These are phyloP conservation scores for Zygaena filipendulae DNA, from an alignment of 2,888 invertebrate species.

Conservation along the genomic window DNA sequence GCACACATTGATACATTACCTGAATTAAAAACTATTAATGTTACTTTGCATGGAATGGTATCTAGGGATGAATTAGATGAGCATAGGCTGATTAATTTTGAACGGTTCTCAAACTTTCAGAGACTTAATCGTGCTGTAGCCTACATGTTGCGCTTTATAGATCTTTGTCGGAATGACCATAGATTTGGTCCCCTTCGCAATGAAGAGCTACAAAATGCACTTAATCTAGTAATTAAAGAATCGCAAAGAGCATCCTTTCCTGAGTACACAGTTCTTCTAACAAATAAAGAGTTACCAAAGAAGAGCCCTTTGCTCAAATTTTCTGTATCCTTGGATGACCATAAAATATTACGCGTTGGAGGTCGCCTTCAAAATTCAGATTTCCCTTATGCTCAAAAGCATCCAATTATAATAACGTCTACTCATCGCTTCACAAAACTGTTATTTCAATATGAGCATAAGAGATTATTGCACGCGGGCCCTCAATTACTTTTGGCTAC, in stretches of 20 bases:
- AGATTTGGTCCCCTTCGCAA: no score
- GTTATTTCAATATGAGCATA: constrained; percentile 7
- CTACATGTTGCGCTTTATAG: constrained; percentile 6
- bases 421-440: constrained; percentile 7
- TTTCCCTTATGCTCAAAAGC: constrained; percentile 11
- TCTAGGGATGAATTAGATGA: no score
- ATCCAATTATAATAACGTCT: constrained; percentile 9
- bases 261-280: constrained; percentile 6
- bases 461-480: constrained; percentile 12
- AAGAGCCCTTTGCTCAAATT: constrained; percentile 1
- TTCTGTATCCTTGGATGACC: constrained; percentile 7
- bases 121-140: constrained; percentile 7
- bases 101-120: constrained; percentile 5
- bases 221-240: no score
- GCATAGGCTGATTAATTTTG: no score
- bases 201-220: no score
- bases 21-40: no score
- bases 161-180: no score
- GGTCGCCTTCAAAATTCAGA: constrained; percentile 10
- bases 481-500: constrained; percentile 14
- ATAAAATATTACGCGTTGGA: constrained; percentile 13
- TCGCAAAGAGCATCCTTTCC: constrained; percentile 2
- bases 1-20: no score
- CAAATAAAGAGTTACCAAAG: no score
- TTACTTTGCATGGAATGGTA: no score